These are phyloP conservation scores for Callocephalon fimbriatum DNA, from an alignment of 2,113 vertebrate genomes.

Conservation along the genomic window DNA sequence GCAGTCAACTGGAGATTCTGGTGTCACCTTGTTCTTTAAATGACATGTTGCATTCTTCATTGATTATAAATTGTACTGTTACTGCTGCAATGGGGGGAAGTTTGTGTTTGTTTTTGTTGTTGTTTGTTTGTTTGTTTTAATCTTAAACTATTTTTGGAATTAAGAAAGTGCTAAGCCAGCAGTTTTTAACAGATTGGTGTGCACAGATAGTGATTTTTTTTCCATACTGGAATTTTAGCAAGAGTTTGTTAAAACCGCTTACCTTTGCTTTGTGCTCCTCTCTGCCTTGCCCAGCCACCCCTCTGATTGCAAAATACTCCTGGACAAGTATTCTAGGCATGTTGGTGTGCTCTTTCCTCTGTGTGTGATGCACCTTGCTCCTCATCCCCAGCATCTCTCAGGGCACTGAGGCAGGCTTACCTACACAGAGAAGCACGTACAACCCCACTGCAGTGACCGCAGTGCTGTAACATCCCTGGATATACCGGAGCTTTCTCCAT, in stretches of 20 bases:
- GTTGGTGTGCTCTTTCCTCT: background rate
- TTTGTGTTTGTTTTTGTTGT: background rate
- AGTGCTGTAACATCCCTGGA: fast-evolving
- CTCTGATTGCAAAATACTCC: background rate
- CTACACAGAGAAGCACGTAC: fast-evolving
- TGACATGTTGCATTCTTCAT: background rate
- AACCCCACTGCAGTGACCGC: fast-evolving
- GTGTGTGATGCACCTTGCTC: background rate
- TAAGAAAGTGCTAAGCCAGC: background rate
- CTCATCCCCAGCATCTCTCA: background rate
- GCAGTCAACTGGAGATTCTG: background rate
- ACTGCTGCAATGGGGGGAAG: background rate
- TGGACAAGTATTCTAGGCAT: background rate
- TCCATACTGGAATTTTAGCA: background rate
- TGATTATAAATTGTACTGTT: background rate
- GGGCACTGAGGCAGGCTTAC: background rate
- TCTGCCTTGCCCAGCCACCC: background rate
- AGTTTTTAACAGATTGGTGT: background rate
- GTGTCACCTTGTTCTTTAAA: background rate
- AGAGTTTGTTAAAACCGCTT: background rate
- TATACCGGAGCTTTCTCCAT: background rate
- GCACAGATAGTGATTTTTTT: background rate
- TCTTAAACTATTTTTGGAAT: background rate
- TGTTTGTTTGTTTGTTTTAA: background rate
- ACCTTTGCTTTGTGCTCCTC: background rate